Percentiles rank a stretch among this genome's conserved stretches.
Conservation (phyloP, 2,797 vertebrate genomes). For the Australoheros facetus region DNA sequence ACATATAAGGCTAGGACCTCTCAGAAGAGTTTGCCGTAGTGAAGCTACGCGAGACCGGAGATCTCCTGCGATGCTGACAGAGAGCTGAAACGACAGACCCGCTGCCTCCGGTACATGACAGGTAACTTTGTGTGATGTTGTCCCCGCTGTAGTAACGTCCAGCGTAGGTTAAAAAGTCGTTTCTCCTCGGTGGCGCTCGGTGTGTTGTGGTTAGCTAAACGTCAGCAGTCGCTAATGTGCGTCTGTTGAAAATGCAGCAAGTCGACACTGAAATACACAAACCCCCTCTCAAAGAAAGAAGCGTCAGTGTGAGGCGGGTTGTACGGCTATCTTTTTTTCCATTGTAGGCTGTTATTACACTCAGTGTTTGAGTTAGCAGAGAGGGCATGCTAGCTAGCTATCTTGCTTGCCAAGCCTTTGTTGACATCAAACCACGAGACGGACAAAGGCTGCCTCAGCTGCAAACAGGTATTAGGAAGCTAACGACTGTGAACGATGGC, state of each 20-base stretch:
- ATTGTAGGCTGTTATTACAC: slow-evolving; percentile 16
- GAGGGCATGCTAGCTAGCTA: slow-evolving; percentile 46
- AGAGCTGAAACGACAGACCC: slow-evolving; percentile 54
- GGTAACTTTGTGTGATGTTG: slow-evolving; percentile 53
- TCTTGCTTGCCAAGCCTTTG: slow-evolving; percentile 1
- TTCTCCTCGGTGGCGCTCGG: background rate
- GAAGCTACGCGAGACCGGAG: slow-evolving; percentile 37
- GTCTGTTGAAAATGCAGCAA: background rate
- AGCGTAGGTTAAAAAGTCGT: slow-evolving; percentile 25
- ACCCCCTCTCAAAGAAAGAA: background rate
- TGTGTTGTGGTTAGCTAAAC: slow-evolving; percentile 33
- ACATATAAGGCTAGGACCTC: slow-evolving; percentile 16
- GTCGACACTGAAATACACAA: background rate
- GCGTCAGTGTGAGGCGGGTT: fast-evolving
- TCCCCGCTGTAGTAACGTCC: background rate
- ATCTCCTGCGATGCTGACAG: slow-evolving; percentile 62
- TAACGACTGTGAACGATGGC: slow-evolving; percentile 8
- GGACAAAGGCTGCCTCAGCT: background rate
- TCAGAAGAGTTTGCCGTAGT: slow-evolving; percentile 19
- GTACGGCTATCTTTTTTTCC: background rate
- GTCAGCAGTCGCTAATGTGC: slow-evolving; percentile 6
- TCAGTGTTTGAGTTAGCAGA: slow-evolving; percentile 39
- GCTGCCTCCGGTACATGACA: slow-evolving; percentile 57
- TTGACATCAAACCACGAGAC: background rate
- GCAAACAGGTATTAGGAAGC: slow-evolving; percentile 15